Base-by-base conservation (phyloP, 2,797 vertebrate genomes). In the Gadopsis marmoratus region DNA sequence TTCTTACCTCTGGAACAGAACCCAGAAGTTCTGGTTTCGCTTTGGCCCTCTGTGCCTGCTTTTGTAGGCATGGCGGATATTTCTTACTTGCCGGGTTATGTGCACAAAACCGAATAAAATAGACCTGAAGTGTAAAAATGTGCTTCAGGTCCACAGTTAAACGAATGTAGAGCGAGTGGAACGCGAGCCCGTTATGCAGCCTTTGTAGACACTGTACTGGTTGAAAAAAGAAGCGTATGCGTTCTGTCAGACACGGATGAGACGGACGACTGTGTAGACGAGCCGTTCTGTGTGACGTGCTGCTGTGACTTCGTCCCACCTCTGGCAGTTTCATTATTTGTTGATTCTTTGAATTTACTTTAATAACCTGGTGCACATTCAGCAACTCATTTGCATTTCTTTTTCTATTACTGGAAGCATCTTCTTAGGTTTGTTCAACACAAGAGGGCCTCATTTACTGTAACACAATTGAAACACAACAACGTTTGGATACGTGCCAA, bases 31-130 rank as follows among this genome's bases (percentile, higher is more conserved):
- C 19, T 21, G 21, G 51, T 53, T 69, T 37, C 16, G 50, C 23
- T 71, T 50, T 2, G 6, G 2, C 43, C 60, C 29, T 41, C 17
- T 60, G n/a, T 68, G 39, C 78, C 69, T 39, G 59, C 66, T 76
- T 76, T 59, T 81, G 50, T 47, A 16, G 23, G 35, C 6, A 16
- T 19, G 29, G 11, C 64, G 54, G 54, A 79, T 58, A 29, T 45
- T 68, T 7, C 35, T 37, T 37, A 37, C 35, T 37, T 37, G 8
- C 35, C 7, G 35, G 6, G 33, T 37, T 37, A 37, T 37, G 35
- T 4, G 6, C 35, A 37, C 8, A 37, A 37, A 37, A 37, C 35
- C 7, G 35, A 37, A 37, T 37, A 37, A 37, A 37, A 37, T 37
- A 7, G 35, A 37, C 35, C 8, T 37, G 35, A 37, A 37, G 35